Conservation (phyloP, 2,888 invertebrate genomes). For the Xanthorhoe spadicearia region DNA sequence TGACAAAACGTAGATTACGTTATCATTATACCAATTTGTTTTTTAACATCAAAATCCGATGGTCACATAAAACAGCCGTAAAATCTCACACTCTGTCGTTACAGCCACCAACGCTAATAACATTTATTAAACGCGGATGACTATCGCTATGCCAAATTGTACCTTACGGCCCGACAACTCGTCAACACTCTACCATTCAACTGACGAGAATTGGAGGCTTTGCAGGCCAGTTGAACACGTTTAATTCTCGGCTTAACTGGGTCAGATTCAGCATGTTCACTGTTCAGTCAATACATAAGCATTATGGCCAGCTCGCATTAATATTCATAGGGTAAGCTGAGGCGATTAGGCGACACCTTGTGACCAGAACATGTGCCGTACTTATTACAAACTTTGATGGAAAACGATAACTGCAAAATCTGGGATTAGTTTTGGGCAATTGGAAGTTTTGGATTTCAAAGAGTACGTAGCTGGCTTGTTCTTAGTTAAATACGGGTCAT, state of each 20-base stretch:
- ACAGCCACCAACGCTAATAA: conserved; percentile 23
- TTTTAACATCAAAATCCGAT: conserved; percentile 26
- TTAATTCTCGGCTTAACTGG: conserved; percentile 44
- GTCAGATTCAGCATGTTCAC: conserved; percentile 46
- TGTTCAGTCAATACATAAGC: conserved; percentile 53
- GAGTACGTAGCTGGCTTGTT: not conserved
- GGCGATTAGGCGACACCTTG: conserved; percentile 63
- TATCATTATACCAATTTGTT: conserved; percentile 23
- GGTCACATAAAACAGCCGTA: conserved; percentile 26
- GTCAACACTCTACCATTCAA: conserved; percentile 30
- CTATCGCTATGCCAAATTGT: conserved; percentile 26
- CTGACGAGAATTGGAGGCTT: conserved; percentile 32
- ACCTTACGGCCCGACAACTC: conserved; percentile 25
- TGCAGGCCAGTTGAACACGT: conserved; percentile 34
- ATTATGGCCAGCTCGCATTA: conserved; percentile 60
- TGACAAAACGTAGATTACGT: conserved; percentile 17
- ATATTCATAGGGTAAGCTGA: conserved; percentile 66
- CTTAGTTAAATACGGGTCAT: not conserved
- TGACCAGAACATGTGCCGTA: conserved; percentile 34
- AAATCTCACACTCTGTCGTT: conserved; percentile 25
- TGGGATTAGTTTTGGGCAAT: conserved; percentile 1
- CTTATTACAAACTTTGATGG: conserved; percentile 15
- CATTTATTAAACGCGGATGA: conserved; percentile 29
- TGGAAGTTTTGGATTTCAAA: not conserved
- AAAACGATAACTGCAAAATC: conserved; percentile 1